A percentile compares a stretch with the other conserved stretches of the same genome.
Conservation (phyloP, 2,888 invertebrate genomes). For the Eledona agricola region DNA sequence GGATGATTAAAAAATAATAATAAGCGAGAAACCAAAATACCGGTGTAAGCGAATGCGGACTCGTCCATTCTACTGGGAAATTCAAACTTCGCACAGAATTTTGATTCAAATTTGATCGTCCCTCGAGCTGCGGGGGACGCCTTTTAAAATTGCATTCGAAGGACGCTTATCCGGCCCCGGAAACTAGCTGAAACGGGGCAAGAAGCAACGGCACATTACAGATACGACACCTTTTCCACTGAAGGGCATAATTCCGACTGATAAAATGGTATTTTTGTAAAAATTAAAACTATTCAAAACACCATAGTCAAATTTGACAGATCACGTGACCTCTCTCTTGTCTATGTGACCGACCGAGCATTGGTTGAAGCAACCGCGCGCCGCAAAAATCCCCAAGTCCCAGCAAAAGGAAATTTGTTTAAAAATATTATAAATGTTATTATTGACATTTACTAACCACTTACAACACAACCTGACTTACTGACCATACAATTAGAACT, state of each 20-base stretch:
- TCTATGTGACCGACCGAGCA: too few species aligned
- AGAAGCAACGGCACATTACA: slow-evolving; percentile 4
- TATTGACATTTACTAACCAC: too few species aligned
- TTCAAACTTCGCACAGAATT: slow-evolving; percentile 6
- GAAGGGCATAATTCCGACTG: slow-evolving; percentile 26
- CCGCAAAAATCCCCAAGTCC: slow-evolving; percentile 5
- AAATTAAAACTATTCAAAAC: slow-evolving; percentile 55
- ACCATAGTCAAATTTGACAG: slow-evolving; percentile 55
- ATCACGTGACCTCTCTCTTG: slow-evolving; percentile 42
- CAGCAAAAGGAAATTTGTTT: too few species aligned
- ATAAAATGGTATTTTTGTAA: slow-evolving; percentile 18
- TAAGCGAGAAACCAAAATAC: slow-evolving; percentile 9
- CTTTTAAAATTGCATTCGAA: slow-evolving; percentile 39
- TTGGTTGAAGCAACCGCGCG: slow-evolving; percentile 5
- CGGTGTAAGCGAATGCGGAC: slow-evolving; percentile 1
- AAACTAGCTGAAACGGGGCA: slow-evolving; percentile 5
- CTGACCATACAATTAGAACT: too few species aligned
- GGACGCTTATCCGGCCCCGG: not conserved
- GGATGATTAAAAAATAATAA: slow-evolving; percentile 2
- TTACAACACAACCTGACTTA: too few species aligned
- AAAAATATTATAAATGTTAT: too few species aligned
- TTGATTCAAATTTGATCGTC: slow-evolving; percentile 20
- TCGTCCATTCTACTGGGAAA: slow-evolving; percentile 10
- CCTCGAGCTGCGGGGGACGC: slow-evolving; percentile 40
- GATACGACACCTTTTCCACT: slow-evolving; percentile 48